Percentiles rank a stretch among this genome's conserved stretches.
phyloP scores from a whole-genome alignment of 1,140 invertebrate species.

The Physella acuta region DNA sequence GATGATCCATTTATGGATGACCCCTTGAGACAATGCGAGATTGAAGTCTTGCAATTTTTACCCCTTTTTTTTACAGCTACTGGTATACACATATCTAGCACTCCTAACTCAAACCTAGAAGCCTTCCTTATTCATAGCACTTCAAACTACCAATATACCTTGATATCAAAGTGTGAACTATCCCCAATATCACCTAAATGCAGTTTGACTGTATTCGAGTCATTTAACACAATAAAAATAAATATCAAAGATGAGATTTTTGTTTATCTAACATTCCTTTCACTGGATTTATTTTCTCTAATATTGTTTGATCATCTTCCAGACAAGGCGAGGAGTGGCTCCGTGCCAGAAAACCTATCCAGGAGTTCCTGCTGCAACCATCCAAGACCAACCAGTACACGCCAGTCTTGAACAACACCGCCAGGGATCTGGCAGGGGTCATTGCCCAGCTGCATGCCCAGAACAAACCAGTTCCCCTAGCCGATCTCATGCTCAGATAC shows the following conservation, averaged over 20 bases:
- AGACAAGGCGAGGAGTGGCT: conserved; percentile 21
- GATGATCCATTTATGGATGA: too few species aligned
- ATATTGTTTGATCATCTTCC: neutral
- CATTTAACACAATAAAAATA: neutral
- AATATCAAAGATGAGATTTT: neutral
- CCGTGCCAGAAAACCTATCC: conserved; percentile 9
- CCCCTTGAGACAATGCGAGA: too few species aligned
- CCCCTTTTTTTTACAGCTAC: too few species aligned
- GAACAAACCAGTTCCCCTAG: neutral
- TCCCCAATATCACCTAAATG: too few species aligned
- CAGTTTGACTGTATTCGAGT: too few species aligned
- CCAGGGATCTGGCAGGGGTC: conserved; percentile 4
- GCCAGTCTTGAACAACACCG: conserved; percentile 1
- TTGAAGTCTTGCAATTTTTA: too few species aligned
- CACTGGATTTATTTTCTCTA: neutral
- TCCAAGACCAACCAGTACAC: conserved; percentile 16
- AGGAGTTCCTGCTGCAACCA: conserved; percentile 3
- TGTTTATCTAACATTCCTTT: neutral
- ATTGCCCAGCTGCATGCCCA: neutral
- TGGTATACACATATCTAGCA: too few species aligned
- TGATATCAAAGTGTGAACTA: too few species aligned
- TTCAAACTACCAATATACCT: too few species aligned
- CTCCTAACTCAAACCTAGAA: too few species aligned
- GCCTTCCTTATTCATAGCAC: too few species aligned
- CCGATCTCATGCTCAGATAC: conserved; percentile 15